Evolutionary conservation across 2,797 vertebrate genomes (phyloP).

Genomic region (Pogoniulus pusillus): DNA sequence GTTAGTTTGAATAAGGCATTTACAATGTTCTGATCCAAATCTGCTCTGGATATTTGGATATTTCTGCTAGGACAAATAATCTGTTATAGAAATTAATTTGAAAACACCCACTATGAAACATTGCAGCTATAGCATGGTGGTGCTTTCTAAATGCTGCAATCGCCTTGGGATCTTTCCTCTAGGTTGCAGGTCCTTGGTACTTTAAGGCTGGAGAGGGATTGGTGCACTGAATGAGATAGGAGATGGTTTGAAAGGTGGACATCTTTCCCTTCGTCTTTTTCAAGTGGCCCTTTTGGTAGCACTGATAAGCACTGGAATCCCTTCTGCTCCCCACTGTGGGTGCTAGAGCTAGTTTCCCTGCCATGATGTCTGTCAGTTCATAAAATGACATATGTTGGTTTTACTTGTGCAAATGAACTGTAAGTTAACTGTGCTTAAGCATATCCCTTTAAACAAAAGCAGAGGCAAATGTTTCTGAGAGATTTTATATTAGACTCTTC

Average conservation of each 20-base stretch:
- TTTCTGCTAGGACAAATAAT: background rate
- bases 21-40: slow-evolving; percentile 4
- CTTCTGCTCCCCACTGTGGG: accelerated
- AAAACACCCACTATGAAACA: background rate
- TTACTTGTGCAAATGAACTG: slow-evolving; percentile 20
- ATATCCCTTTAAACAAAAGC: slow-evolving; percentile 21
- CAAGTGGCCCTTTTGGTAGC: background rate
- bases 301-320: background rate
- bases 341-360: background rate
- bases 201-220: background rate
- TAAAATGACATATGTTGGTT: slow-evolving; percentile 19
- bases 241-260: background rate
- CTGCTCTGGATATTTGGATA: background rate
- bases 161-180: background rate
- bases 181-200: background rate
- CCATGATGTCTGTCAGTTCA: background rate
- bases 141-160: background rate
- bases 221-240: background rate
- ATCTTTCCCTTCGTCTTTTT: background rate
- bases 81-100: background rate
- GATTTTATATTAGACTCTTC: background rate
- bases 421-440: background rate
- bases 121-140: background rate
- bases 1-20: background rate
- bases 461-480: background rate